Evolutionary conservation across 2,797 vertebrate genomes (phyloP).

Genomic region (Xenops minutus): DNA sequence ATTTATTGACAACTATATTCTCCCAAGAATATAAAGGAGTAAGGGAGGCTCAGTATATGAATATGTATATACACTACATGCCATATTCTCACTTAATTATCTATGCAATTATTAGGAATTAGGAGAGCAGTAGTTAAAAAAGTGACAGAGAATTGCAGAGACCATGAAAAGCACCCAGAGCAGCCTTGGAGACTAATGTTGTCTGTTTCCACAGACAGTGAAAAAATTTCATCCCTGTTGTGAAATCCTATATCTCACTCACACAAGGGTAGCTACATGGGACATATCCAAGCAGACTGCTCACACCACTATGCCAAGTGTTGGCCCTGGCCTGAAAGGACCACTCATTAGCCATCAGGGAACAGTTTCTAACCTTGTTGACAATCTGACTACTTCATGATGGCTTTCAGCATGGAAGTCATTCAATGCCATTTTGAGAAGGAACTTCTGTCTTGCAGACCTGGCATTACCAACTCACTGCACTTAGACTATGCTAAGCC

Average conservation of each 20-base stretch:
- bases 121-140: not conserved
- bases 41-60: not conserved
- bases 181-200: not conserved
- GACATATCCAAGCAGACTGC: not conserved
- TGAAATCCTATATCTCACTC: not conserved
- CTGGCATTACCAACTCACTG: not conserved
- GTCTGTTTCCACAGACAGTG: not conserved
- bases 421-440: not conserved
- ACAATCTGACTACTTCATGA: not conserved
- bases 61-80: not conserved
- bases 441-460: not conserved
- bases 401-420: not conserved
- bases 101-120: not conserved
- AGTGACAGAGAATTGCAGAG: not conserved
- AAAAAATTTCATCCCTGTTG: not conserved
- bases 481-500: accelerated
- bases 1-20: not conserved
- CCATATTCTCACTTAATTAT: not conserved
- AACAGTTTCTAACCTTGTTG: not conserved
- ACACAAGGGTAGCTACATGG: accelerated
- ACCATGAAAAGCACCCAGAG: not conserved
- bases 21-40: not conserved
- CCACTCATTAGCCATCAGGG: not conserved
- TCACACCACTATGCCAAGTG: not conserved
- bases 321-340: not conserved